Evolutionary conservation across 2,888 invertebrate genomes (phyloP).

Genomic region (Amblyjoppa fuscipennis): DNA sequence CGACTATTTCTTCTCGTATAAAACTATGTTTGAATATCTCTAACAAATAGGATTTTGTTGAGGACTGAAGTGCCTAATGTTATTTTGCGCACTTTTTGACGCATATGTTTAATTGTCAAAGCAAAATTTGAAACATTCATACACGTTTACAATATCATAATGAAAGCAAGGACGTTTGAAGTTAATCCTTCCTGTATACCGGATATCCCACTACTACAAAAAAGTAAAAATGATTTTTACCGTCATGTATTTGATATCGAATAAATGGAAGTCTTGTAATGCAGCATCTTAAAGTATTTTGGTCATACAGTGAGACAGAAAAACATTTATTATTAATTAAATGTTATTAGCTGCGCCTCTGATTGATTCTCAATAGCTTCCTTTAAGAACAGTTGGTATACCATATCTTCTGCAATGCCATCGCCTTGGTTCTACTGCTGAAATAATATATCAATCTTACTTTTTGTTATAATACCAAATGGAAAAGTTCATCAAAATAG

Average conservation of each 20-base stretch:
- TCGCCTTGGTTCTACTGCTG: too few species aligned
- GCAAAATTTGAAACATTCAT: not conserved
- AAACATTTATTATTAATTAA: not conserved
- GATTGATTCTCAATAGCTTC: too few species aligned
- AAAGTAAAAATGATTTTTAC: not conserved
- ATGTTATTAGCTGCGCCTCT: too few species aligned
- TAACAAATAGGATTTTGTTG: constrained; percentile 42
- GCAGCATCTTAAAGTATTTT: not conserved
- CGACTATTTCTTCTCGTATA: constrained; percentile 44
- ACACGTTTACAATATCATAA: not conserved
- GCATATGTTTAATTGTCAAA: not conserved
- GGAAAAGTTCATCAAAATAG: too few species aligned
- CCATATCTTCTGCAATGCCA: too few species aligned
- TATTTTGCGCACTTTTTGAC: constrained; percentile 5
- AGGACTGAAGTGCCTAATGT: constrained; percentile 32
- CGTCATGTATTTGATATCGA: not conserved
- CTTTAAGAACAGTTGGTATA: too few species aligned
- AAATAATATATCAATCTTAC: too few species aligned
- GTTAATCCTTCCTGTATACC: not conserved
- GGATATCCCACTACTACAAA: not conserved
- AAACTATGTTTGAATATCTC: constrained; percentile 49
- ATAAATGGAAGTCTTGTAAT: not conserved
- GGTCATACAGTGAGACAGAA: not conserved
- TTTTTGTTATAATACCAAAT: too few species aligned
- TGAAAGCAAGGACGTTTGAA: not conserved